These are phyloP conservation scores for Schlechtendalia chinensis DNA, from an alignment of 1,140 invertebrate genomes.

Conservation along the genomic window DNA sequence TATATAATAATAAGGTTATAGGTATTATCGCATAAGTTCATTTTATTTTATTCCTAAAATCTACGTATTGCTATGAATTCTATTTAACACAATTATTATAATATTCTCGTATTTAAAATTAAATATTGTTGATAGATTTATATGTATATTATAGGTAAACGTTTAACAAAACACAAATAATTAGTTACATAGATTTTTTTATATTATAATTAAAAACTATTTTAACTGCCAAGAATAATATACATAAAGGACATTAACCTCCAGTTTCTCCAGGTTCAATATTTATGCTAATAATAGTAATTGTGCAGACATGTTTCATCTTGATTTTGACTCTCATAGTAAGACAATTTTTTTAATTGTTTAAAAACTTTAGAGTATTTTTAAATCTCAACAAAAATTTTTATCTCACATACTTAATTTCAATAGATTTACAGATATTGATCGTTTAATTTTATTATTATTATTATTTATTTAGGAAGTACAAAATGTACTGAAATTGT, in stretches of 20 bases:
- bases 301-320: neutral
- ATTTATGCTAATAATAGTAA: constrained; percentile 44
- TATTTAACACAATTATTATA: too few relatives aligned
- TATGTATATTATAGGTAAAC: neutral
- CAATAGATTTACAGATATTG: too few relatives aligned
- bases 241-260: constrained; percentile 32
- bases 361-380: neutral
- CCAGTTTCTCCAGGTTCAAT: constrained; percentile 33
- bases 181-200: neutral
- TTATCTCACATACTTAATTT: too few relatives aligned
- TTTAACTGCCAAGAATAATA: constrained; percentile 38
- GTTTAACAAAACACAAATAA: neutral
- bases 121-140: neutral
- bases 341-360: neutral
- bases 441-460: too few relatives aligned
- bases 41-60: too few relatives aligned
- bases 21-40: too few relatives aligned
- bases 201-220: constrained; percentile 5
- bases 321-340: neutral
- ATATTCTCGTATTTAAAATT: neutral
- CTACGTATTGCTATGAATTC: too few relatives aligned
- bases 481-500: too few relatives aligned
- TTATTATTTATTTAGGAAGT: too few relatives aligned
- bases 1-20: too few relatives aligned
- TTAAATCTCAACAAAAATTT: neutral